Evolutionary conservation across 2,797 vertebrate genomes (phyloP).

Genomic region (Amblyraja radiata): DNA sequence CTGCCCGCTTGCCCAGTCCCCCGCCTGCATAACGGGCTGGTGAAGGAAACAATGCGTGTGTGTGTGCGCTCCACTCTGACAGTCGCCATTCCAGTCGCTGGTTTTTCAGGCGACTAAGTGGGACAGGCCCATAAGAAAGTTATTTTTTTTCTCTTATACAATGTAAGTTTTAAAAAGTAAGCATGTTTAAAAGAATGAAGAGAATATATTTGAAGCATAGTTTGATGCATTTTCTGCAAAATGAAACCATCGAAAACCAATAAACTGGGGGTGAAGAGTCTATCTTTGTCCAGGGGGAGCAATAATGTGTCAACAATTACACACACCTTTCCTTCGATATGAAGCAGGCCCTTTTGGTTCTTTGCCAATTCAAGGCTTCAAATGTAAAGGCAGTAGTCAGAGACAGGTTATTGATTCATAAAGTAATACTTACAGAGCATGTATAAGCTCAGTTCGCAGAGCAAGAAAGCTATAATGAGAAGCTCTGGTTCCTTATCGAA

Average conservation of each 20-base stretch:
- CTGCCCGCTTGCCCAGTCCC: too few relatives aligned
- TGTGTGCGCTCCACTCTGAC: too few relatives aligned
- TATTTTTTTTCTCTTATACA: neutral
- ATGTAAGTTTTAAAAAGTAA: neutral
- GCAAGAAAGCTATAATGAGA: neutral
- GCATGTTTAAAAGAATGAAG: neutral
- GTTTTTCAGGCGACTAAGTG: too few relatives aligned
- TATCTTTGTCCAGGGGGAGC: neutral
- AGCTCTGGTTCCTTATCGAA: neutral
- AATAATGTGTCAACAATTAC: neutral
- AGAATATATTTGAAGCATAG: neutral
- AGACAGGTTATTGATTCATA: slow-evolving; percentile 11
- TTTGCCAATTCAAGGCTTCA: neutral
- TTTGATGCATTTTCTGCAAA: neutral
- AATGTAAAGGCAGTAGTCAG: neutral
- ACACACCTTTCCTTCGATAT: neutral
- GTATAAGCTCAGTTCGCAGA: neutral
- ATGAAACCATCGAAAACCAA: neutral
- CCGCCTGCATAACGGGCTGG: too few relatives aligned
- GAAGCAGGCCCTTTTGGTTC: neutral
- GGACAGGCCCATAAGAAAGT: too few relatives aligned
- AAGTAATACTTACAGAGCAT: neutral
- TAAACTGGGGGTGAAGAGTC: neutral
- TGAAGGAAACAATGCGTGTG: too few relatives aligned
- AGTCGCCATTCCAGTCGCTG: too few relatives aligned